These are phyloP conservation scores for Sphaerophoria taeniata DNA, from an alignment of 2,888 invertebrate genomes.

Conservation along the genomic window DNA sequence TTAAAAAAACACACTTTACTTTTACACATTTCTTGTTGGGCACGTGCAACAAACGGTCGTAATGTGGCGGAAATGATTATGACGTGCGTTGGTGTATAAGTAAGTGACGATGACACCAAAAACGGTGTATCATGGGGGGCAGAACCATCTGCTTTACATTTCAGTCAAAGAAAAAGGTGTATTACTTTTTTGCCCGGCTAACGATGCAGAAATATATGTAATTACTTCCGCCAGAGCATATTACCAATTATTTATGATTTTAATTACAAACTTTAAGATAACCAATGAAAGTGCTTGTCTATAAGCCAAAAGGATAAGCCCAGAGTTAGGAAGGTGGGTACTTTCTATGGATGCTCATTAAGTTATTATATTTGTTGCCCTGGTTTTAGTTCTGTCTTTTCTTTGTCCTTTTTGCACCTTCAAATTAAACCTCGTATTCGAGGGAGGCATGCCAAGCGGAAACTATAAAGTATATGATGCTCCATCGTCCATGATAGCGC, in stretches of 20 bases:
- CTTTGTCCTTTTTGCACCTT: conserved; percentile 16
- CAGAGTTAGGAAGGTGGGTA: no score
- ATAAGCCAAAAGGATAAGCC: no score
- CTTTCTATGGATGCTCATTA: conserved; percentile 51
- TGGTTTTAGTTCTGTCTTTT: conserved; percentile 42
- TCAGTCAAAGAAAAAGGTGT: neutral
- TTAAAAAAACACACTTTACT: no score
- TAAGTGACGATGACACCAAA: no score
- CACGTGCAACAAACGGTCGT: no score
- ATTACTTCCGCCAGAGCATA: conserved; percentile 55
- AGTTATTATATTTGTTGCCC: conserved; percentile 46
- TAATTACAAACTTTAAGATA: conserved; percentile 56
- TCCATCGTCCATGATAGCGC: neutral
- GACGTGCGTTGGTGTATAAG: no score
- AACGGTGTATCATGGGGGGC: no score
- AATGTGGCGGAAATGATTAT: no score
- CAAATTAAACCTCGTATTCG: conserved; percentile 34
- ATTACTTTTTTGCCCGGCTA: conserved; percentile 13
- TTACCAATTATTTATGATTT: conserved; percentile 68
- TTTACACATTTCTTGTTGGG: no score
- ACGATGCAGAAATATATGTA: conserved; percentile 58
- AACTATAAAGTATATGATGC: conserved; percentile 42
- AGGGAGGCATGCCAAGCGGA: conserved; percentile 31
- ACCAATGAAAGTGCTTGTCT: neutral
- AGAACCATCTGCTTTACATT: conserved; percentile 15